A percentile compares a stretch with the other conserved stretches of the same genome.
Evolutionary conservation across 2,113 vertebrate genomes (phyloP).

Genomic region (Brevimyrus niger): DNA sequence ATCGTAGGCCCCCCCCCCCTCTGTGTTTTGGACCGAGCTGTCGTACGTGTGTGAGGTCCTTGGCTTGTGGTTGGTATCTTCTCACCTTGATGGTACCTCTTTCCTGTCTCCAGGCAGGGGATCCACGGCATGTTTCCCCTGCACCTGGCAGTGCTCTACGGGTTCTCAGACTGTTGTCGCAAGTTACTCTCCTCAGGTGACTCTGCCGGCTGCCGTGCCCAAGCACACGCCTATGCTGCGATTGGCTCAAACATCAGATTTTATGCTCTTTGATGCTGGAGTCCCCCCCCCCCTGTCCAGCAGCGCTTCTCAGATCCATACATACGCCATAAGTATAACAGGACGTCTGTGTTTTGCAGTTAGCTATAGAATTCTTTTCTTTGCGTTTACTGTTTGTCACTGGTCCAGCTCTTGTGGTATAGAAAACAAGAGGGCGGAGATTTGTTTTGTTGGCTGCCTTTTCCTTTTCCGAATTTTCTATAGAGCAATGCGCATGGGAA

Average conservation of each 20-base stretch:
- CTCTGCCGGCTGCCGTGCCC: not conserved
- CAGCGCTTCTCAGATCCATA: not conserved
- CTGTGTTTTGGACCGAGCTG: not conserved
- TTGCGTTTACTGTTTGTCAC: not conserved
- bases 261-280: not conserved
- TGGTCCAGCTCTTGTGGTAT: not conserved
- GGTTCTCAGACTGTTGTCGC: slow-evolving; percentile 93
- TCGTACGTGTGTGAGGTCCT: not conserved
- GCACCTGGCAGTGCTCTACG: slow-evolving; percentile 84
- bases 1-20: not conserved
- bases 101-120: slow-evolving; percentile 63
- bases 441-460: not conserved
- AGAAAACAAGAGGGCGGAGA: not conserved
- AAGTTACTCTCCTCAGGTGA: slow-evolving; percentile 91
- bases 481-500: not conserved
- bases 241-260: not conserved
- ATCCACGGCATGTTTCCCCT: slow-evolving; percentile 90
- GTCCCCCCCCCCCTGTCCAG: not conserved
- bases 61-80: not conserved
- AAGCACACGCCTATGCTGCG: not conserved
- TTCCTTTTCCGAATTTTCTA: not conserved
- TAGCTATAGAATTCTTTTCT: not conserved
- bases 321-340: not conserved
- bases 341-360: not conserved
- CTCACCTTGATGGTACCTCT: not conserved